Evolutionary conservation across 1,140 invertebrate genomes (phyloP).

Genomic region (Asbolus verrucosus): DNA sequence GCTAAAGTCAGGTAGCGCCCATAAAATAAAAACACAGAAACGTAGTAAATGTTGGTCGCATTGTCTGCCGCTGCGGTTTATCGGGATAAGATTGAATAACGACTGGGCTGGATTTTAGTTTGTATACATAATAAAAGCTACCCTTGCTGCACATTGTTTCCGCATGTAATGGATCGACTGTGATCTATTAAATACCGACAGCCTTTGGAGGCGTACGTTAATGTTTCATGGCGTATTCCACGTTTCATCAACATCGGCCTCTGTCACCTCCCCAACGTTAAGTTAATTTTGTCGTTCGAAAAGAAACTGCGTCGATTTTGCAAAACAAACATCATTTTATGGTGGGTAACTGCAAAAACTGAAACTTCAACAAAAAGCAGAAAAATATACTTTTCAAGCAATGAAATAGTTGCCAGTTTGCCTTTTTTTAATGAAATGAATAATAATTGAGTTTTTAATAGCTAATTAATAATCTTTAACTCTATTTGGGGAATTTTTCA

Average conservation of each 20-base stretch:
- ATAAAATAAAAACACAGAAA: constrained; percentile 31
- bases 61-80: neutral
- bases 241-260: constrained; percentile 6
- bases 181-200: constrained; percentile 30
- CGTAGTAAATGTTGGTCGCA: neutral
- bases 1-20: constrained; percentile 8
- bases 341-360: too few relatives aligned
- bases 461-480: too few relatives aligned
- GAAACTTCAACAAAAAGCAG: too few relatives aligned
- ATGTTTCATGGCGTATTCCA: constrained; percentile 24
- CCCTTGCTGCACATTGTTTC: constrained; percentile 18
- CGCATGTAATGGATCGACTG: constrained; percentile 31
- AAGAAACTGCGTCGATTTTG: too few relatives aligned
- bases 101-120: constrained; percentile 29
- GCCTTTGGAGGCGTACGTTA: constrained; percentile 8
- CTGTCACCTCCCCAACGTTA: constrained; percentile 5
- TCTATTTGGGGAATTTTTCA: too few relatives aligned
- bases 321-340: too few relatives aligned
- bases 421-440: too few relatives aligned
- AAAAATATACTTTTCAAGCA: too few relatives aligned
- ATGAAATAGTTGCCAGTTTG: too few relatives aligned
- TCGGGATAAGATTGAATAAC: constrained; percentile 16
- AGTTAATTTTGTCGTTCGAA: too few relatives aligned
- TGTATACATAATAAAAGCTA: constrained; percentile 30
- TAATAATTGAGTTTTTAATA: too few relatives aligned